Evolutionary conservation across 2,797 vertebrate species (phyloP), one percentile per base, ranked within the genome.

Genomic region (Borostomias antarcticus): DNA sequence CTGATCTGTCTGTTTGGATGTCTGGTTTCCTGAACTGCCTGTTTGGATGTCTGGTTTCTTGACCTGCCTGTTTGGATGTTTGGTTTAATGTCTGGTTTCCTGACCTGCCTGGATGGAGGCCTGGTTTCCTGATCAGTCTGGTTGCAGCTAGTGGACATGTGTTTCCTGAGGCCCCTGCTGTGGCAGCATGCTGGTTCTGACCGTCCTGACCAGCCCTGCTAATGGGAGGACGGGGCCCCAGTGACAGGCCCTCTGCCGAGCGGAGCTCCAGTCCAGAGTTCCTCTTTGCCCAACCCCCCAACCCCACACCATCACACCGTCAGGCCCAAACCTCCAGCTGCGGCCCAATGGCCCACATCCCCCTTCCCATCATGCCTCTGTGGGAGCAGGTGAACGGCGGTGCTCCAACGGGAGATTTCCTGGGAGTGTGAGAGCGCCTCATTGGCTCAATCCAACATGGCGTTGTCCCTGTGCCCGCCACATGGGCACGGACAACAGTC

Each of bases 131-230:
- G 52, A 45, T 64, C 69, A 78, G 79, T 82, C 86, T 77, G 86
- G 87, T 88, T 88, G 86, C 65, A 82, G 90, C 84, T 83, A 84
- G 84, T 85, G 79, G 88, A 93, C 89, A 90, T 91, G 89, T 93
- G 91, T 93, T 93, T 93, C 92, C 88, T 73, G 86, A 62, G 87
- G 88, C 86, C 82, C 88, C 90, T 71, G 90, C 91, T 91, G 92
- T 32, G 89, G 84, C 67, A 56, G 78, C 88, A 77, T 82, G 73
- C 86, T 88, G 82, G 87, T 86, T 56, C 73, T 83, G 82, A 83
- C 87, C 74, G 74, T 89, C 83, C 86, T 83, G 83, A 91, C 89
- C 88, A 80, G 82, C 82, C 82, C 81, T 65, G 88, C 87, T 91
- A 92, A 92, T 90, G 86, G 88, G 89, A 92, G 81, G 82, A 78